Base-by-base conservation (phyloP, 64 coral and sea anemone genomes). In the Actinia equina region DNA sequence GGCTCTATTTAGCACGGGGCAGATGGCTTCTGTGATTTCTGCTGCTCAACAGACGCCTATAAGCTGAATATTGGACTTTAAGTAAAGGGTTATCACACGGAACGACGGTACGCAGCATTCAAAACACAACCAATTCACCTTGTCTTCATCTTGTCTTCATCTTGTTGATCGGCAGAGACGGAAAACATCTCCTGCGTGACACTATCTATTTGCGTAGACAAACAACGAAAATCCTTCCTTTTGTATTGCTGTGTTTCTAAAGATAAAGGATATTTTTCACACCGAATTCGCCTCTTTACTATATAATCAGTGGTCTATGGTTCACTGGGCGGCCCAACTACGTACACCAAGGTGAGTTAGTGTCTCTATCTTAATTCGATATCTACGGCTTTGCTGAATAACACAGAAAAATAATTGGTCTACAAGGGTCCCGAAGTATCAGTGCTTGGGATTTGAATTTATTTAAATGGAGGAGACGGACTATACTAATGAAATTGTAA, bases 401-500 rank as follows among this genome's bases (percentile, higher is more conserved):
- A 15, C 41, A 74, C 69, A 15, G 25, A 74, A n/a, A 74, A 15
- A 74, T 74, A 74, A 74, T 42, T 74, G 25, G 26, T 41, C 13
- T 74, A 42, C 11, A 30, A 74, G 14, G 26, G 69, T 12, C 9
- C 69, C 27, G 23, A 69, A 30, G 25, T 41, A 74, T 30, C 69
- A 41, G 12, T 26, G n/a, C n/a, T 74, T 74, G 69, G 69, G 69
- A 74, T 25, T 74, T 3, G 23, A 74, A 74, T 13, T 7, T 26
- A 74, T 74, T 74, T 74, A 49, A 23, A 82, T 82, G 80, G 80
- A 57, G 53, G 45, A 82, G 55, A 76, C 58, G 10, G 23, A 23
- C 53, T 86, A 62, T 45, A 45, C 84, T 25, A 83, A 86, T 14
- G 89, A 91, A 86, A 86, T 91, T 86, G 56, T 91, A 78, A 63